Evolutionary conservation across 2,888 invertebrate species (phyloP).

Genomic region (Atherix ibis): DNA sequence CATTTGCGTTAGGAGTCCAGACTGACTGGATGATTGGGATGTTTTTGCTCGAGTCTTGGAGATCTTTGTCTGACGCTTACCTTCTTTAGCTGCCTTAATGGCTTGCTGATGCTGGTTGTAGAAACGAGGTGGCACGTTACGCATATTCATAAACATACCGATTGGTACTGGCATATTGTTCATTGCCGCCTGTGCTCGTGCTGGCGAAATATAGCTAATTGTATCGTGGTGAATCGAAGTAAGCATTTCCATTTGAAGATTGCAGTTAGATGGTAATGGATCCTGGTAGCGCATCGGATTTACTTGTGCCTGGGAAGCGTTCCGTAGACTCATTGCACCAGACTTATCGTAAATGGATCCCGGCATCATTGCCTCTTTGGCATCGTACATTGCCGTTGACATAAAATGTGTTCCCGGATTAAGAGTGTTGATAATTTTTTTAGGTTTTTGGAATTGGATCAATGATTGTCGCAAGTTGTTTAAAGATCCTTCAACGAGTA

Average conservation of each 20-base stretch:
- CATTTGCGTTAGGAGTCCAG: constrained; percentile 54
- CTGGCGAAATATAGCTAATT: constrained; percentile 82
- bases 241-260: constrained; percentile 41
- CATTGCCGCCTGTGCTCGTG: constrained; percentile 54
- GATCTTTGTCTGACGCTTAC: constrained; percentile 21
- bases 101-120: constrained; percentile 61
- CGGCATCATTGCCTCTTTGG: constrained; percentile 85
- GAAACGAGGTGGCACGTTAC: constrained; percentile 57
- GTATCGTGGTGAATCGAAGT: constrained; percentile 64
- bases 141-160: constrained; percentile 88
- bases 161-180: constrained; percentile 82
- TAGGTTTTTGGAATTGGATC: constrained; percentile 94
- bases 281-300: constrained; percentile 12
- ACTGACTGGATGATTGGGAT: constrained; percentile 41
- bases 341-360: constrained; percentile 85
- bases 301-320: constrained; percentile 7
- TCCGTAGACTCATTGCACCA: constrained; percentile 16
- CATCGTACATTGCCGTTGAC: constrained; percentile 94
- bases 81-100: constrained; percentile 33
- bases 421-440: constrained; percentile 82
- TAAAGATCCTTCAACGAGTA: constrained; percentile 88
- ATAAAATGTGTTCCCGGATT: constrained; percentile 97
- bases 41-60: constrained; percentile 9
- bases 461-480: constrained; percentile 93
- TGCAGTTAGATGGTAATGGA: constrained; percentile 6